Base-by-base conservation (phyloP, 2,888 invertebrate species). In the Odontothrips loti region DNA sequence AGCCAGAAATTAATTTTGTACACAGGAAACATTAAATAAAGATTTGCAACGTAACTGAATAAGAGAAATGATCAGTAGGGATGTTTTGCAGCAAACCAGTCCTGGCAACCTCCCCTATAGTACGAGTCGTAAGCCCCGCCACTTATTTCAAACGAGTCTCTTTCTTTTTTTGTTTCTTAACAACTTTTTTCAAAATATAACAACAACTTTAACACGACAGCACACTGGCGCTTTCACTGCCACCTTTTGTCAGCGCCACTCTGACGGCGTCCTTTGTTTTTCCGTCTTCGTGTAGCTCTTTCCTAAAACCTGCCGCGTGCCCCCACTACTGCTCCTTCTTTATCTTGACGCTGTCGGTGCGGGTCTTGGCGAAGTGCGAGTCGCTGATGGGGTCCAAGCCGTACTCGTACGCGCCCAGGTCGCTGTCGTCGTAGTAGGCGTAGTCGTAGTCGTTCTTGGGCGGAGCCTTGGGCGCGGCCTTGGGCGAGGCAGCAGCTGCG, bases 371-470 rank as follows among this genome's bases (percentile, higher is more conserved):
- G 68, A 75, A 75, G 68, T 75, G 68, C 68, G 68, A 75, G 68
- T 85, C 85, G 34, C 82, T 83, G 8, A 85, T 81, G 12, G 83
- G 82, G 43, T 88, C 89, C n/a, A 88, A 84, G n/a, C 86, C 87
- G 80, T 75, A 75, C 68, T 89, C 89, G 84, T 89, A 89, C 82
- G 88, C 88, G 0, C 87, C 82, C 3, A 86, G 86, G 34, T 87
- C 88, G 80, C 91, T 91, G 82, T 92, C 91, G 86, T 95, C 95
- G 85, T 95, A 95, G 86, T 95, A 95, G 8, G 95, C 95, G 85
- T 95, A 95, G 86, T 95, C 95, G 85, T 95, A 95, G 83, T 92
- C 91, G 84, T 91, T 91, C 85, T 88, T 91, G 47, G 20, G n/a
- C 47, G 79, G 79, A 6, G 34, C 58, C 58, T 20, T 20, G 58